These are phyloP conservation scores for Caenorhabditis sp. DNA, from an alignment of 2,888 invertebrate genomes.

Conservation along the genomic window DNA sequence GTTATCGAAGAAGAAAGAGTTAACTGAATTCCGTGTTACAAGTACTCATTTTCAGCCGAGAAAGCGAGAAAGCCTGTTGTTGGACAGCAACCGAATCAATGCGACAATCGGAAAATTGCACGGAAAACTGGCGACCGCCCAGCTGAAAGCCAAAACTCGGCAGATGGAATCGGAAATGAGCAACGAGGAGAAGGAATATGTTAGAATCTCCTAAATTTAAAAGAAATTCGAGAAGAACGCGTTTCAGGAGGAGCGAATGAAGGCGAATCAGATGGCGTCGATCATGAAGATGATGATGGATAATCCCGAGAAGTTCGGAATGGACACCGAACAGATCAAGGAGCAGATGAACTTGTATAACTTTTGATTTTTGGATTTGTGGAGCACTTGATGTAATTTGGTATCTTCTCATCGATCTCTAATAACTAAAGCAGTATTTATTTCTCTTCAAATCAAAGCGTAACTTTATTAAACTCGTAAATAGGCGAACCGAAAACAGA, in stretches of 20 bases:
- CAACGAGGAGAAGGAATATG: slow-evolving; percentile 69
- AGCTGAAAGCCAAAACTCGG: slow-evolving; percentile 69
- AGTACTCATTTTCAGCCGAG: too few species aligned
- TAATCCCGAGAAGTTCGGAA: slow-evolving; percentile 75
- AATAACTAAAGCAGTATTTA: too few species aligned
- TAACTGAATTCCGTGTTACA: too few species aligned
- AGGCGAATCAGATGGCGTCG: slow-evolving; percentile 70
- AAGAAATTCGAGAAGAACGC: background rate
- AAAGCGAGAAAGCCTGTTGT: too few species aligned
- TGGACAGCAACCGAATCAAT: too few species aligned
- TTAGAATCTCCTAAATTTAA: slow-evolving; percentile 12
- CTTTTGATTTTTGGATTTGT: too few species aligned
- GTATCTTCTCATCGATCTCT: too few species aligned
- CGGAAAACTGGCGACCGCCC: slow-evolving; percentile 76
- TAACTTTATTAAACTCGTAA: too few species aligned
- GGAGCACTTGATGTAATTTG: too few species aligned
- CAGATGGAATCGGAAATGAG: slow-evolving; percentile 72
- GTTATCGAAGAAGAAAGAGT: too few species aligned
- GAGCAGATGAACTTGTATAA: slow-evolving; percentile 76
- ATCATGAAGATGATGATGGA: slow-evolving; percentile 75
- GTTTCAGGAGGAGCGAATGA: slow-evolving; percentile 69
- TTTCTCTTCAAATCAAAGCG: too few species aligned
- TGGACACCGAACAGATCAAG: slow-evolving; percentile 69
- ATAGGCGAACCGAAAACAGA: too few species aligned
- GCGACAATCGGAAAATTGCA: slow-evolving; percentile 67